These are phyloP conservation scores for Diploscapter pachys DNA, from an alignment of 1,140 invertebrate genomes.

Conservation along the genomic window DNA sequence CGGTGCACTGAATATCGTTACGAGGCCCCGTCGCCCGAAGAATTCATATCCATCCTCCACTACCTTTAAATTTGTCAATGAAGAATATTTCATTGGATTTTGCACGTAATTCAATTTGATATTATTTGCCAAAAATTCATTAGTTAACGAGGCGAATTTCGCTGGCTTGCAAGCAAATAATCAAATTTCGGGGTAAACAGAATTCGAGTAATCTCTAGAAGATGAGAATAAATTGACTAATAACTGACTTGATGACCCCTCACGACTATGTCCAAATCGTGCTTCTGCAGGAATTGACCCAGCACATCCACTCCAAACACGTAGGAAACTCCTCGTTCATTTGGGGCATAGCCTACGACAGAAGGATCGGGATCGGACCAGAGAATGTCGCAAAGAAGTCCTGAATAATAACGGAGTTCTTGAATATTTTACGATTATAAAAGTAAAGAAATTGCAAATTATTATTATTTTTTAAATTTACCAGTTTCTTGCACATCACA, in stretches of 20 bases:
- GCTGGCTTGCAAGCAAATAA: too few species aligned
- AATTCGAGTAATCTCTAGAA: too few species aligned
- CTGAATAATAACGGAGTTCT: constrained; percentile 71
- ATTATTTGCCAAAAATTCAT: too few species aligned
- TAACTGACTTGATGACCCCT: constrained; percentile 40
- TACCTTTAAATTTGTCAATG: too few species aligned
- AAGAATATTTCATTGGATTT: too few species aligned
- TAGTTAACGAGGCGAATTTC: too few species aligned
- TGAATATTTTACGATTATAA: not conserved
- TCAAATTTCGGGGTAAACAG: too few species aligned
- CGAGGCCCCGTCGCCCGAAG: too few species aligned
- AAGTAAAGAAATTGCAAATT: constrained; percentile 56
- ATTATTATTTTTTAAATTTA: constrained; percentile 33
- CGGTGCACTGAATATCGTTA: too few species aligned
- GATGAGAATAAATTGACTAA: too few species aligned
- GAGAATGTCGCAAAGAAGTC: constrained; percentile 61
- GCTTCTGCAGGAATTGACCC: constrained; percentile 51
- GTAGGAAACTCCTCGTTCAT: constrained; percentile 88
- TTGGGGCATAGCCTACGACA: constrained; percentile 54
- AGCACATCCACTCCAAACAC: constrained; percentile 56
- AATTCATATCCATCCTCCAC: too few species aligned
- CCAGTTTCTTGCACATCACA: constrained; percentile 57
- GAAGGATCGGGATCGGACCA: constrained; percentile 57
- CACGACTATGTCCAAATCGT: constrained; percentile 58
- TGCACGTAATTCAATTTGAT: too few species aligned